Base-by-base conservation (phyloP, 1,140 invertebrate genomes). In the Nephotettix cincticeps region DNA sequence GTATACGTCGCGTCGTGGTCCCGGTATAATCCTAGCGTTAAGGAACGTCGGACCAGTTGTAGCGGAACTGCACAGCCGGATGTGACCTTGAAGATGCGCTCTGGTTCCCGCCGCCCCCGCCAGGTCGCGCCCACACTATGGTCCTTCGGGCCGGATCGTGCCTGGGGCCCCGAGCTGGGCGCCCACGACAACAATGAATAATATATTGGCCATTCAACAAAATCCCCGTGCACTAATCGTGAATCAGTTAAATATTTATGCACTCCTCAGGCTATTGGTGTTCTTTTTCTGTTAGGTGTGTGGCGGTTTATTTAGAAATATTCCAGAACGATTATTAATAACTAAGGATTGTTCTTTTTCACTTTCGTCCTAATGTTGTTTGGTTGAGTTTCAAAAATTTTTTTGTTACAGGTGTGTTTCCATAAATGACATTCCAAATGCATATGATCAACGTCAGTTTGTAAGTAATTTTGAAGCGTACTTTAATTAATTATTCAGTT, bases 71-170 rank as follows among this genome's bases (percentile, higher is more conserved):
- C 23, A 27, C 23, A 25, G 21, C 56, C 21, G 27, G 21, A 36
- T 36, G 56, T 61, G 56, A 27, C 56, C 56, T 61, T 61, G 56
- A 61, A 61, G 56, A 61, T 61, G 56, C 56, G 56, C 56, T 61
- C 56, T 61, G 56, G 56, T 61, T 61, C 23, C n/a, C 56, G 56
- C 25, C 56, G 56, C 56, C 21, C 56, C 19, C 47, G 47, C 56
- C 56, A 36, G 32, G 14, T 14, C 2, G 23, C 56, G 4, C 14
- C 56, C 6, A 21, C 21, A 25, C 56, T 27, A 61, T 61, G 56
- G 32, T 36, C 32, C 32, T 36, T 36, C 32, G 32, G 32, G 32
- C 32, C 32, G 32, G 32, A 36, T 23, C 27, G 56, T 61, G 47
- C 56, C 25, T 11, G 56, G 23, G 56, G 47, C 21, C 17, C 47